Base-by-base conservation (phyloP, 2,888 invertebrate species). In the Gonocerus acuteangulatus region DNA sequence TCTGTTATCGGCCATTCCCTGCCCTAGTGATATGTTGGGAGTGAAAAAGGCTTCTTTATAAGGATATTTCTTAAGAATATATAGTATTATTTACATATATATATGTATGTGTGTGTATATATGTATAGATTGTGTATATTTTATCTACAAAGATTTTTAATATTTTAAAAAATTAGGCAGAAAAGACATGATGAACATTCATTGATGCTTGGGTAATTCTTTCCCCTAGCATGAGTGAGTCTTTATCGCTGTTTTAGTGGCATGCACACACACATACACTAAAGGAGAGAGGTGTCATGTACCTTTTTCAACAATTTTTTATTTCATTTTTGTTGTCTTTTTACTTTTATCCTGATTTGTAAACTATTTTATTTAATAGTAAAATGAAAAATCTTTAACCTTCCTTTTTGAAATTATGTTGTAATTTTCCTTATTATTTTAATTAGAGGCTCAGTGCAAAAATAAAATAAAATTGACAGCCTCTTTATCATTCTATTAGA, bases 401-500 rank as follows among this genome's bases (percentile, higher is more conserved):
- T 34, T 51, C 36, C 34, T 34, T 51, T 51, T 34, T 34, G 6
- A 36, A 15, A 23, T 32, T 22, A 23, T 51, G 19, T 19, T 51
- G 36, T 51, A 51, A 27, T 34, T 51, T 9, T 27, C 34, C 32
- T 51, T 51, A 13, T 51, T 19, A 19, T 11, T 51, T 51, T 51
- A 34, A 34, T 19, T 19, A 16, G 51, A 34, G 34, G 51, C 51
- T 34, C 34, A 34, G 34, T 34, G 19, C 34, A 32, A 19, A 19
- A 34, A 34, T 34, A 32, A n/a, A n/a, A n/a, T n/a, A n/a, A n/a
- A n/a, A 32, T 34, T 51, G 34, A 27, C 19, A 34, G 19, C 34
- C 32, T 19, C 18, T 51, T 51, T 51, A n/a, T 51, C 19, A 51
- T 36, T 51, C 27, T 51, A 51, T 27, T 51, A 51, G 15, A 51